Evolutionary conservation across 2,797 vertebrate genomes (phyloP).

Genomic region (Anabas testudineus): DNA sequence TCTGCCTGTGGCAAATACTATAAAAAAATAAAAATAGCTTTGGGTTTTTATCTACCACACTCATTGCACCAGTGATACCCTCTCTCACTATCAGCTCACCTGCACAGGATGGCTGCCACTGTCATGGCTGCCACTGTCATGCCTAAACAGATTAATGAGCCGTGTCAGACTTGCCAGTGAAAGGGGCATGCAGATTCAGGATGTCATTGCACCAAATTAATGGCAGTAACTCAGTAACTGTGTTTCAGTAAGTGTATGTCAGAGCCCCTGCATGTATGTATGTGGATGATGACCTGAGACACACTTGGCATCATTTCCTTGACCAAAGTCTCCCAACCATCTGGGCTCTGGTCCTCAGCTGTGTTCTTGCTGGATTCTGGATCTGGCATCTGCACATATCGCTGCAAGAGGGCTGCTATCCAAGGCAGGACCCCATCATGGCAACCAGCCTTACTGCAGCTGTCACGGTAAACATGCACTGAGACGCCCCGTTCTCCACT

Average conservation of each 20-base stretch:
- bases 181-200: conserved; percentile 32
- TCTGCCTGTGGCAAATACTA: conserved; percentile 25
- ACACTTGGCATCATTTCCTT: conserved; percentile 42
- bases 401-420: conserved; percentile 56
- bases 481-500: conserved; percentile 42
- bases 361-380: conserved; percentile 57
- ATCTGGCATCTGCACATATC: conserved; percentile 63
- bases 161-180: conserved; percentile 35
- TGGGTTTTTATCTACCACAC: conserved; percentile 34
- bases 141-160: conserved; percentile 54
- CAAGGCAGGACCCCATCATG: conserved; percentile 54
- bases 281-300: conserved; percentile 39
- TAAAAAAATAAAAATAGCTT: no score
- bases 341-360: conserved; percentile 71
- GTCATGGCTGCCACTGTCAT: conserved; percentile 30
- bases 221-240: conserved; percentile 8
- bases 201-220: conserved; percentile 33
- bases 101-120: conserved; percentile 35
- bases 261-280: conserved; percentile 40
- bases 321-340: conserved; percentile 49
- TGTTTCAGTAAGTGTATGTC: conserved; percentile 27
- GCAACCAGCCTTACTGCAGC: conserved; percentile 73
- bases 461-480: conserved; percentile 74
- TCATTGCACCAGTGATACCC: conserved; percentile 24
- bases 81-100: conserved; percentile 46